These are phyloP conservation scores for Sesamia inferens DNA, from an alignment of 2,888 invertebrate species.

Conservation along the genomic window DNA sequence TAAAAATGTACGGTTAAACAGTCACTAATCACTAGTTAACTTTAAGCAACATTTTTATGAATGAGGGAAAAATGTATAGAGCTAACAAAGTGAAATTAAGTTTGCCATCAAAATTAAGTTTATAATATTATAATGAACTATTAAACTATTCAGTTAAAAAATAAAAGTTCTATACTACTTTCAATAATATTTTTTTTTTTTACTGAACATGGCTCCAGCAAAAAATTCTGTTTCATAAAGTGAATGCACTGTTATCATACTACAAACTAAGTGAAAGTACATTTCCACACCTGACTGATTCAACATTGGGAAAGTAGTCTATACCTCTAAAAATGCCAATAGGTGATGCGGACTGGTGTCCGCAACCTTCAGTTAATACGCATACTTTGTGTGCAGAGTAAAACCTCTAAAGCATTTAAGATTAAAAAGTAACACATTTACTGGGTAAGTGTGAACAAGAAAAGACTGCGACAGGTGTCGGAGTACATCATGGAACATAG, in stretches of 20 bases:
- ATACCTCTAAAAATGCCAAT: not conserved
- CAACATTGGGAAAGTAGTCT: not conserved
- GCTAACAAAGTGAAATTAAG: too few relatives aligned
- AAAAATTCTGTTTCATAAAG: slow-evolving; percentile 10
- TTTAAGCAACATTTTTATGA: too few relatives aligned
- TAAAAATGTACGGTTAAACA: too few relatives aligned
- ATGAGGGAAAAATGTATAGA: too few relatives aligned
- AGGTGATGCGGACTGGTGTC: not conserved
- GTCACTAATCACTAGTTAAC: too few relatives aligned
- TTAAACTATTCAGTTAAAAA: too few relatives aligned
- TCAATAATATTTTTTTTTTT: not conserved
- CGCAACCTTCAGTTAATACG: not conserved
- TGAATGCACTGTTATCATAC: slow-evolving; percentile 7
- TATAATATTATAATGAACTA: not conserved
- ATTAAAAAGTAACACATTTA: too few relatives aligned
- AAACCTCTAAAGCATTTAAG: not conserved
- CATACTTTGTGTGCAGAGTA: not conserved
- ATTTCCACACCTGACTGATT: slow-evolving; percentile 19
- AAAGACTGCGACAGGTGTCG: too few relatives aligned
- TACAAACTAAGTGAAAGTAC: slow-evolving; percentile 20
- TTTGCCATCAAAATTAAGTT: too few relatives aligned
- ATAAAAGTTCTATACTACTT: not conserved
- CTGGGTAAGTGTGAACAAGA: too few relatives aligned
- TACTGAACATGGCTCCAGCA: not conserved
- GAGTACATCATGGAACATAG: too few relatives aligned